These are phyloP conservation scores for Fulica atra DNA, from an alignment of 2,113 vertebrate species.

Conservation along the genomic window DNA sequence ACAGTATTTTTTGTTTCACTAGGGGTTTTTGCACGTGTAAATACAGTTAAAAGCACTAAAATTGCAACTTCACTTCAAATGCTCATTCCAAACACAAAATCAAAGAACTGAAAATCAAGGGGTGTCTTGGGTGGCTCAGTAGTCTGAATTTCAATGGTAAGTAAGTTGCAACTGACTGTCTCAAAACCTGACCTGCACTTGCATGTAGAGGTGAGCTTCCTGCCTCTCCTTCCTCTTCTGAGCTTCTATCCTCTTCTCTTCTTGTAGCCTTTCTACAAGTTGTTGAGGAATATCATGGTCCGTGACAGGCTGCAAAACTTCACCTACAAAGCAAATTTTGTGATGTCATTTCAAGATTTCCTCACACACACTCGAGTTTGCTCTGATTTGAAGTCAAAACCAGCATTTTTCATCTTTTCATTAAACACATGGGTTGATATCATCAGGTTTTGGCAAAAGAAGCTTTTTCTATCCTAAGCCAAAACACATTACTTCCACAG, in stretches of 20 bases:
- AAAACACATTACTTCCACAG: background rate
- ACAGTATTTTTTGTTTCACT: background rate
- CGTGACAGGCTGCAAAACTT: slow-evolving; percentile 93
- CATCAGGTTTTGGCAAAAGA: background rate
- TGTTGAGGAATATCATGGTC: slow-evolving; percentile 98
- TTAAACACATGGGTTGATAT: background rate
- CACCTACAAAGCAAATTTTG: slow-evolving; percentile 75
- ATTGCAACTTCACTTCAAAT: background rate
- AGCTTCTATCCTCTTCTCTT: slow-evolving; percentile 98
- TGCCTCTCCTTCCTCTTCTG: slow-evolving; percentile 98
- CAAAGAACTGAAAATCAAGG: background rate
- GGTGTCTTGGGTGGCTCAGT: background rate
- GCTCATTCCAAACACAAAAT: background rate
- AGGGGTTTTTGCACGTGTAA: background rate
- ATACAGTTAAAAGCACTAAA: background rate
- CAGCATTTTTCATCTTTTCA: background rate
- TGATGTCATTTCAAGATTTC: background rate
- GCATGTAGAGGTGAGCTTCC: slow-evolving; percentile 99
- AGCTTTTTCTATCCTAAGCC: background rate
- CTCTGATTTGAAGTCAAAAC: background rate
- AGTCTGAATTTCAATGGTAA: background rate
- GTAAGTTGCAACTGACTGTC: background rate
- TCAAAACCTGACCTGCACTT: slow-evolving; percentile 89
- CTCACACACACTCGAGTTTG: background rate
- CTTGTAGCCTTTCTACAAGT: slow-evolving; percentile 94